Conservation (phyloP, 1,140 invertebrate genomes). For the Sipha flava region DNA sequence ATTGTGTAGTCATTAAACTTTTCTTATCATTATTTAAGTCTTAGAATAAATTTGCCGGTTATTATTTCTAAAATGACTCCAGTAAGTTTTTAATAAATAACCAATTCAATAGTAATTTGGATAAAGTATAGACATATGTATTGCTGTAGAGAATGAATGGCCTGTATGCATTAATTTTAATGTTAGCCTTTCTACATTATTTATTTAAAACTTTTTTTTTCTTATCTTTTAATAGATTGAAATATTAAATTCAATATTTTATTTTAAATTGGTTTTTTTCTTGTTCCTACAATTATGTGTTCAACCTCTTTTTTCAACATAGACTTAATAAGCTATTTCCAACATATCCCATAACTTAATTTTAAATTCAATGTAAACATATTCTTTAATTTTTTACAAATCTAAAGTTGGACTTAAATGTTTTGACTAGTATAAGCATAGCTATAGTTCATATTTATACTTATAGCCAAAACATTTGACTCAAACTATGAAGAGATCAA, state of each 20-base stretch:
- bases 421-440: background rate
- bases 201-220: background rate
- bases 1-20: slow-evolving; percentile 3
- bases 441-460: background rate
- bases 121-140: background rate
- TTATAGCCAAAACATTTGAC: background rate
- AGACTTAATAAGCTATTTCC: background rate
- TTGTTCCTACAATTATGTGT: slow-evolving; percentile 28
- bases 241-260: background rate
- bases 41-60: background rate
- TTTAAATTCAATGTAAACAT: background rate
- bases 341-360: background rate
- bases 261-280: background rate
- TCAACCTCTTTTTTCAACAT: background rate
- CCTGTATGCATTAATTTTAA: background rate
- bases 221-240: background rate
- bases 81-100: background rate
- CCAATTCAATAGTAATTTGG: background rate
- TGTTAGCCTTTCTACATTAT: background rate
- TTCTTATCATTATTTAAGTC: slow-evolving; percentile 25
- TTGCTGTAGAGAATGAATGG: background rate
- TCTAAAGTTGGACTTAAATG: background rate
- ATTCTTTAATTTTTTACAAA: background rate
- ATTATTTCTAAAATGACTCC: background rate
- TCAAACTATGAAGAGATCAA: background rate